Conservation (phyloP, 2,797 vertebrate species). For the Borostomias antarcticus region DNA sequence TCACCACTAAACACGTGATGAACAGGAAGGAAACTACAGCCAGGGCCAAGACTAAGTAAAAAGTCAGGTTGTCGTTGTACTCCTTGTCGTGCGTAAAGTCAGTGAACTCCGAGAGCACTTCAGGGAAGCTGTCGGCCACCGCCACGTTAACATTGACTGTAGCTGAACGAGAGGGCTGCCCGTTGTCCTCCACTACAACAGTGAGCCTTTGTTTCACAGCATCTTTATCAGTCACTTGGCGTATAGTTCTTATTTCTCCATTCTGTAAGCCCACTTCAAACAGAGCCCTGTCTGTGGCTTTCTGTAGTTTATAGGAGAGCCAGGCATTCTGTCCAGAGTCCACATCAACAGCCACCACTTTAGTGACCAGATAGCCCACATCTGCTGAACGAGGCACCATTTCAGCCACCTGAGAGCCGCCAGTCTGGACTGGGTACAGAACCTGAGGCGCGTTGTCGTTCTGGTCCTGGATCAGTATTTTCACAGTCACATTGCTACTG, state of each 20-base stretch:
- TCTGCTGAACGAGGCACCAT: constrained; percentile 64
- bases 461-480: constrained; percentile 54
- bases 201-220: constrained; percentile 55
- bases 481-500: constrained; percentile 50
- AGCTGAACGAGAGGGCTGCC: constrained; percentile 52
- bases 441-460: constrained; percentile 64
- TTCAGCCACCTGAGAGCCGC: constrained; percentile 59
- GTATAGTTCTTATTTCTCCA: constrained; percentile 63
- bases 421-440: constrained; percentile 50
- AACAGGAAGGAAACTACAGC: constrained; percentile 45
- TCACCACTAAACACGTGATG: constrained; percentile 18
- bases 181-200: constrained; percentile 60
- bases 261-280: constrained; percentile 68
- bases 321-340: constrained; percentile 78
- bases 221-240: constrained; percentile 59
- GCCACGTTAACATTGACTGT: constrained; percentile 58
- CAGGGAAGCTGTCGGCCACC: constrained; percentile 36
- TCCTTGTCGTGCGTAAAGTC: constrained; percentile 22
- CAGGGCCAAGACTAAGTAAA: constrained; percentile 37
- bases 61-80: constrained; percentile 28
- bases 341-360: constrained; percentile 70
- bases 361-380: constrained; percentile 64
- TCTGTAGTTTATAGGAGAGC: constrained; percentile 76
- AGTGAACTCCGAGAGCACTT: constrained; percentile 33
- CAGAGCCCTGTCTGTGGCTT: constrained; percentile 63